Evolutionary conservation across 2,113 vertebrate genomes (phyloP).

Genomic region (Stegastes partitus): DNA sequence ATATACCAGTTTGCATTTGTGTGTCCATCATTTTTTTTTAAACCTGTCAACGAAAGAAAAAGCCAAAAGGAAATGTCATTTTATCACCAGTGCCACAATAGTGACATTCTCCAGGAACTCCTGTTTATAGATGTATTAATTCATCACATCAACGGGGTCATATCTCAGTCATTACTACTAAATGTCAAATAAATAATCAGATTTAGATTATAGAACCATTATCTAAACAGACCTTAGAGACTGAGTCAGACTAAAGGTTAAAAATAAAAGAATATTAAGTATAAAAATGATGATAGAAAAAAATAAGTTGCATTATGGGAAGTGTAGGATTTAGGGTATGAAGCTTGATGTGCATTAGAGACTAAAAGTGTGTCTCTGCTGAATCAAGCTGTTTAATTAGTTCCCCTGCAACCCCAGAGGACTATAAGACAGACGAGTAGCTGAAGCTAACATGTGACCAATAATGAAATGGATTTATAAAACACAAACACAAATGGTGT

Average conservation of each 20-base stretch:
- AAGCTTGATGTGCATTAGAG: neutral
- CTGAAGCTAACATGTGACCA: neutral
- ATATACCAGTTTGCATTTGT: too few species aligned
- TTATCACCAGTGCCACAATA: neutral
- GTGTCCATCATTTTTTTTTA: neutral
- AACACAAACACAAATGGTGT: slow-evolving; percentile 4
- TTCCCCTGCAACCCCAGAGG: neutral
- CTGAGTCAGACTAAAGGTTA: neutral
- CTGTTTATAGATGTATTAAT: neutral
- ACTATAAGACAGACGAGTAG: neutral
- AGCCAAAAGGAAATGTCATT: neutral
- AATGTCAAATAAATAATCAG: neutral
- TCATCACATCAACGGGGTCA: neutral
- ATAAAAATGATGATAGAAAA: too few species aligned
- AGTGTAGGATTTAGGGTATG: neutral
- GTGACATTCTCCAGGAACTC: neutral
- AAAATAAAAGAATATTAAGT: neutral
- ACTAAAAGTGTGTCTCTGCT: neutral
- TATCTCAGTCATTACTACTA: neutral
- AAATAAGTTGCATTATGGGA: neutral
- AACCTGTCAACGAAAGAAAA: neutral
- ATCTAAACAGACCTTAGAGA: neutral
- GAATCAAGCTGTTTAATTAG: slow-evolving; percentile 6
- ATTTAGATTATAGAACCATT: neutral
- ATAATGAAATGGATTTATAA: neutral